These are phyloP conservation scores for Ochropleura leucogaster DNA, from an alignment of 2,888 invertebrate species.

Conservation along the genomic window DNA sequence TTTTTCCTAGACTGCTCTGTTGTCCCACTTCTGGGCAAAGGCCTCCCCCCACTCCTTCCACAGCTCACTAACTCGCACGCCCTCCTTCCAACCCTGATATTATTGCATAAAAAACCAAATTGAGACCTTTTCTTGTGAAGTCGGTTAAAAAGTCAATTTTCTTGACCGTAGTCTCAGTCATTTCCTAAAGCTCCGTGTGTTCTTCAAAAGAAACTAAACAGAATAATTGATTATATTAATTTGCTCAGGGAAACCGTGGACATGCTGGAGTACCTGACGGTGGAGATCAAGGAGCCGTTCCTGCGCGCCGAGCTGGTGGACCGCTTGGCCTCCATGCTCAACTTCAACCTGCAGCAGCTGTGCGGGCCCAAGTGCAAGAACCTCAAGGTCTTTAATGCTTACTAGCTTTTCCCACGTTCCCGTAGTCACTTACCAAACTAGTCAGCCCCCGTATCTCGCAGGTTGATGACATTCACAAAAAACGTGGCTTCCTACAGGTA, in stretches of 20 bases:
- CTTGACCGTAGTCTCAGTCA: not conserved
- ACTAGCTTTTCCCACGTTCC: too few species aligned
- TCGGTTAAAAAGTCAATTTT: not conserved
- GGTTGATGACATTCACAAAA: too few species aligned
- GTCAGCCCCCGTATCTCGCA: too few species aligned
- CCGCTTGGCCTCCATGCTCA: constrained; percentile 98
- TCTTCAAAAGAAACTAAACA: not conserved
- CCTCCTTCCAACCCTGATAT: not conserved
- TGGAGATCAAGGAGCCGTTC: constrained; percentile 98
- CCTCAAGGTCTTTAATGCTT: constrained; percentile 91
- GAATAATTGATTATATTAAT: not conserved
- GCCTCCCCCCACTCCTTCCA: too few species aligned
- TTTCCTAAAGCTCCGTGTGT: not conserved
- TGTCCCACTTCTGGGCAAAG: too few species aligned
- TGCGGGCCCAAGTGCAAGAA: constrained; percentile 99
- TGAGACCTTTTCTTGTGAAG: too few species aligned
- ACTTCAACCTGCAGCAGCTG: constrained; percentile 98
- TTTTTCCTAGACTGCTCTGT: too few species aligned
- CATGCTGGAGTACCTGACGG: constrained; percentile 99
- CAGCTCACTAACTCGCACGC: too few species aligned
- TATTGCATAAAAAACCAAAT: not conserved
- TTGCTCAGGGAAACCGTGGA: constrained; percentile 97
- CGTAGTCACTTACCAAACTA: too few species aligned
- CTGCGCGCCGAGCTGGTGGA: constrained; percentile 98
- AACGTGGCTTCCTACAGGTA: too few species aligned